Percentiles rank a stretch among this genome's conserved stretches.
Evolutionary conservation across 2,888 invertebrate genomes (phyloP).

Genomic region (Ethmia dodecea): DNA sequence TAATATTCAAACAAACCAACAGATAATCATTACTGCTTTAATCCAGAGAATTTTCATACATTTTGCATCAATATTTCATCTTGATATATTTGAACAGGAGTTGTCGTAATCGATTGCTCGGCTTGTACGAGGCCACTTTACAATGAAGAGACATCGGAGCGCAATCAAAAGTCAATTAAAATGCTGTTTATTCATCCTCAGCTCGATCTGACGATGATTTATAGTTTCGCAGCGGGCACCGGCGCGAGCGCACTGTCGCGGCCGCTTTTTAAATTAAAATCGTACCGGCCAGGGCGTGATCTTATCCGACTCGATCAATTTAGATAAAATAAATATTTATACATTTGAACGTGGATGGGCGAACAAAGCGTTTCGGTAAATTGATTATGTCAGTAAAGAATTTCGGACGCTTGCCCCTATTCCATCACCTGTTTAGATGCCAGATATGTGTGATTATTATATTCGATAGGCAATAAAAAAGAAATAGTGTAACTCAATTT

Average conservation of each 20-base stretch:
- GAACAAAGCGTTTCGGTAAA: constrained; percentile 72
- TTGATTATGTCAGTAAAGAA: constrained; percentile 68
- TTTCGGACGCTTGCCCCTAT: constrained; percentile 52
- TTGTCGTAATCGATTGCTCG: constrained; percentile 41
- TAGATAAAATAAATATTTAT: constrained; percentile 79
- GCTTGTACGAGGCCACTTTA: constrained; percentile 41
- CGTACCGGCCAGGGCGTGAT: constrained; percentile 65
- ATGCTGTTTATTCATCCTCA: constrained; percentile 66
- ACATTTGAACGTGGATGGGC: constrained; percentile 67
- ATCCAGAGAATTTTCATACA: no score
- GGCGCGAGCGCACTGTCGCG: constrained; percentile 63
- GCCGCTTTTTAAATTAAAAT: constrained; percentile 71
- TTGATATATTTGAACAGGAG: constrained; percentile 18
- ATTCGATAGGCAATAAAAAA: no score
- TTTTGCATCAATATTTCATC: constrained; percentile 14
- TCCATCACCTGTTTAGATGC: constrained; percentile 54
- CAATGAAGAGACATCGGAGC: constrained; percentile 55
- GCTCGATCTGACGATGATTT: constrained; percentile 59
- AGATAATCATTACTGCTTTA: no score
- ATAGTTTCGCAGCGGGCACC: constrained; percentile 73
- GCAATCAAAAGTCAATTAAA: constrained; percentile 74
- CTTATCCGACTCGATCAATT: constrained; percentile 75
- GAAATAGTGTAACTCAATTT: no score
- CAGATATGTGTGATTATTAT: no score
- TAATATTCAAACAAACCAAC: no score